Evolutionary conservation across 2,113 vertebrate genomes (phyloP).

Genomic region (Megaceryle torquata): DNA sequence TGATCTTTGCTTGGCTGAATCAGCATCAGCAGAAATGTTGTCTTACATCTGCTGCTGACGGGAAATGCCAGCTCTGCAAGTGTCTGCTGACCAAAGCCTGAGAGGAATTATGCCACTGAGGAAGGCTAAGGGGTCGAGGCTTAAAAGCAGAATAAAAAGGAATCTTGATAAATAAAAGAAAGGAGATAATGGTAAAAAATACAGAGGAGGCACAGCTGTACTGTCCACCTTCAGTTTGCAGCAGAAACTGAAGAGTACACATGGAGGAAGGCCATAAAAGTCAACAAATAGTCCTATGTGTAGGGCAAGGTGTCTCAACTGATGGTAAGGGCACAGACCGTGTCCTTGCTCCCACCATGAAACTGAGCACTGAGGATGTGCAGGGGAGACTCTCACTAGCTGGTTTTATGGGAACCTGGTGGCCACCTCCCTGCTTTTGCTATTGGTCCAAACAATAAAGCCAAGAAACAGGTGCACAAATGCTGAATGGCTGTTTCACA

Average conservation of each 20-base stretch:
- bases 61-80: neutral
- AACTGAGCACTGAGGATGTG: neutral
- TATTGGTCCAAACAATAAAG: neutral
- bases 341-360: neutral
- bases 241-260: neutral
- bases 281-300: neutral
- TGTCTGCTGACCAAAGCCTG: neutral
- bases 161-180: neutral
- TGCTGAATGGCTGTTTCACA: neutral
- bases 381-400: neutral
- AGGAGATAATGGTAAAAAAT: neutral
- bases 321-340: neutral
- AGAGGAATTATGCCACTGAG: neutral
- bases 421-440: neutral
- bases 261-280: rapidly evolving
- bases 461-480: neutral
- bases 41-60: neutral
- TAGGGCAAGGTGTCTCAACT: neutral
- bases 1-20: neutral
- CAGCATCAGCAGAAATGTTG: neutral
- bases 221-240: neutral
- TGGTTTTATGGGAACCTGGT: neutral
- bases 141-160: neutral
- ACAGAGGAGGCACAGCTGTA: neutral
- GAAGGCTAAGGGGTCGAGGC: neutral